Conservation (phyloP, 2,888 invertebrate genomes). For the Parnassius glacialis region DNA sequence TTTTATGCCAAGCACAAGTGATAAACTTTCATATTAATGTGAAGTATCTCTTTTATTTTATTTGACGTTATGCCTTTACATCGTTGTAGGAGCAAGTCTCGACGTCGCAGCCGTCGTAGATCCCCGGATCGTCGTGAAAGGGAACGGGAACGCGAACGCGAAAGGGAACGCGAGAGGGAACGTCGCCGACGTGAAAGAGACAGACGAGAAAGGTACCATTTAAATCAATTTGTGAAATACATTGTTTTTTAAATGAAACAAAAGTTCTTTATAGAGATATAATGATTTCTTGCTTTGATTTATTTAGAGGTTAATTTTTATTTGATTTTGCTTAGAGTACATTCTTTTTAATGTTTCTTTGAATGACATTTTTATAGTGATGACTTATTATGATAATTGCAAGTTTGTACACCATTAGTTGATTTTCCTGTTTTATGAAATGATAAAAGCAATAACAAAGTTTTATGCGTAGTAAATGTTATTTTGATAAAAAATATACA, state of each 20-base stretch:
- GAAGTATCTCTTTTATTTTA: too few relatives aligned
- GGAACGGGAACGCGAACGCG: conserved; percentile 50
- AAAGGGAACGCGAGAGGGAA: conserved; percentile 52
- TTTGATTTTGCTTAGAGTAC: neutral
- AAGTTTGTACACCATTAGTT: too few relatives aligned
- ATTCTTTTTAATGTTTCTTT: neutral
- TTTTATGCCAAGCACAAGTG: too few relatives aligned
- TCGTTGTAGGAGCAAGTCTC: conserved; percentile 61
- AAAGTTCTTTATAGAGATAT: too few relatives aligned
- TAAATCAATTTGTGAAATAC: too few relatives aligned
- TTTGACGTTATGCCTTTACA: neutral
- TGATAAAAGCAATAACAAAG: neutral
- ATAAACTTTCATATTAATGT: too few relatives aligned
- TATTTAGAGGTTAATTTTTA: neutral
- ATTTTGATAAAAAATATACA: too few relatives aligned
- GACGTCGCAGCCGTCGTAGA: conserved; percentile 68
- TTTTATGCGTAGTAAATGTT: neutral
- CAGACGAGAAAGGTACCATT: conserved; percentile 58
- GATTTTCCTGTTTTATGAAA: too few relatives aligned
- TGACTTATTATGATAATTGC: too few relatives aligned
- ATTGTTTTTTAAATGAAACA: too few relatives aligned
- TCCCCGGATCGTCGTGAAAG: conserved; percentile 70
- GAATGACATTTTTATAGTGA: too few relatives aligned
- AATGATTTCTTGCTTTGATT: neutral
- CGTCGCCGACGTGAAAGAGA: conserved; percentile 59